Evolutionary conservation across 2,888 invertebrate genomes (phyloP).

Genomic region (Orthosia gracilis): DNA sequence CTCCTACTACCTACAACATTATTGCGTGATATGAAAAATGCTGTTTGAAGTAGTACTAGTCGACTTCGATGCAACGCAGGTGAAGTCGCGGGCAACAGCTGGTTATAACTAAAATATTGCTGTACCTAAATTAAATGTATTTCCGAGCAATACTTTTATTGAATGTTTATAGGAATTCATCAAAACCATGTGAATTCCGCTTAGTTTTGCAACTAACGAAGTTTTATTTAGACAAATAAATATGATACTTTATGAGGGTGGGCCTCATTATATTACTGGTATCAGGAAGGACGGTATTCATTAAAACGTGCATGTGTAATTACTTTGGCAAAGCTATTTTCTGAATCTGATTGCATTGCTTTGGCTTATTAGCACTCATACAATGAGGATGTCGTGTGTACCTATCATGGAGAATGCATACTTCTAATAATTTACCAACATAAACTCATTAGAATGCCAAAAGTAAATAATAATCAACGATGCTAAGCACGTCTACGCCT

Average conservation of each 20-base stretch:
- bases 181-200: neutral
- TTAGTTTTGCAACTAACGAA: constrained; percentile 3
- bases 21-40: too few relatives aligned
- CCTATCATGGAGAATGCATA: neutral
- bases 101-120: too few relatives aligned
- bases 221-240: constrained; percentile 8
- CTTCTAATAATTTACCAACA: too few relatives aligned
- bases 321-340: neutral
- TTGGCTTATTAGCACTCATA: neutral
- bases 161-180: neutral
- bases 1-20: too few relatives aligned
- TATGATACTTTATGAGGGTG: constrained; percentile 33
- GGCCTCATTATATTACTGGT: constrained; percentile 12
- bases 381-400: neutral
- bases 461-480: too few relatives aligned
- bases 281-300: neutral
- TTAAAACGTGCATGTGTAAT: constrained; percentile 33
- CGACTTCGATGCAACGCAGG: too few relatives aligned
- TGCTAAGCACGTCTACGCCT: too few relatives aligned
- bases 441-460: too few relatives aligned
- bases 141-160: neutral
- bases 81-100: too few relatives aligned
- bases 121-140: neutral
- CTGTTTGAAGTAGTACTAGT: too few relatives aligned
- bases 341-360: neutral